A percentile compares a stretch with the other conserved stretches of the same genome.
Conservation (phyloP, 2,888 invertebrate species). For the Stenoptilia bipunctidactyla region DNA sequence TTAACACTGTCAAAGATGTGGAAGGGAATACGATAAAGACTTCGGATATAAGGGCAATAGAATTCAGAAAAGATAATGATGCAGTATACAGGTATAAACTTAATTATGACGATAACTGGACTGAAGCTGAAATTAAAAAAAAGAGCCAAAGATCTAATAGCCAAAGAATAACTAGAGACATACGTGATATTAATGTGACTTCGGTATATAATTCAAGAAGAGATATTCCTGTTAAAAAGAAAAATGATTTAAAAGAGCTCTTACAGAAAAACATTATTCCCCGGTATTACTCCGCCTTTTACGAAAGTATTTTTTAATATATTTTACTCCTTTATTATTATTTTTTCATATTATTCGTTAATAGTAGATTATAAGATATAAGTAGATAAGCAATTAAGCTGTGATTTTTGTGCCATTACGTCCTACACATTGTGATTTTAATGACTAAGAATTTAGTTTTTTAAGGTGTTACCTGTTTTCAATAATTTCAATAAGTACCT, state of each 20-base stretch:
- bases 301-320: too few relatives aligned
- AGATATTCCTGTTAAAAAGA: slow-evolving; percentile 6
- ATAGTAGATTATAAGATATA: too few relatives aligned
- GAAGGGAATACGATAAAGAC: slow-evolving; percentile 4
- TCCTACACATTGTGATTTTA: neutral
- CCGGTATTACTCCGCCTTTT: slow-evolving; percentile 6
- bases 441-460: neutral
- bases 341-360: too few relatives aligned
- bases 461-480: neutral
- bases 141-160: slow-evolving; percentile 9
- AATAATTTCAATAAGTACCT: neutral
- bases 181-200: too few relatives aligned
- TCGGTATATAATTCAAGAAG: slow-evolving; percentile 8
- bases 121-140: too few relatives aligned
- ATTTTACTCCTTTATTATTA: too few relatives aligned
- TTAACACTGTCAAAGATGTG: neutral
- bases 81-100: neutral
- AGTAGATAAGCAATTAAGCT: too few relatives aligned
- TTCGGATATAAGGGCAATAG: neutral
- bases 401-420: slow-evolving; percentile 3
- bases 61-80: neutral
- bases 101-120: neutral
- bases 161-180: slow-evolving; percentile 10
- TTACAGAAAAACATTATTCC: slow-evolving; percentile 6
- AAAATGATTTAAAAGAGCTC: too few relatives aligned